Evolutionary conservation across 1,140 invertebrate genomes (phyloP).

Genomic region (Drosophila bifasciata): DNA sequence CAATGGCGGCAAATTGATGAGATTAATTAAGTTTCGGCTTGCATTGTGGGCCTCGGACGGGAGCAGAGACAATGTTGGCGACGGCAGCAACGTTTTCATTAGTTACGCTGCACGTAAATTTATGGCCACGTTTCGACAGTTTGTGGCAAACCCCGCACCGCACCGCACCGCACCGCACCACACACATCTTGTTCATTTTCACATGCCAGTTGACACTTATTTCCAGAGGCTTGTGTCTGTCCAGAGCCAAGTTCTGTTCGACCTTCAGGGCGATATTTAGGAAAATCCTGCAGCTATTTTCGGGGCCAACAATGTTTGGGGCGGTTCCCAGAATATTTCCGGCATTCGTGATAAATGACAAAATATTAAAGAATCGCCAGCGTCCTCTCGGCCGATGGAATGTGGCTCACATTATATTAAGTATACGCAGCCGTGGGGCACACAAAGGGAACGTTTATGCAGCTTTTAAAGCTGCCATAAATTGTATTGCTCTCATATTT

Average conservation of each 20-base stretch:
- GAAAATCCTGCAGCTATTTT: conserved; percentile 41
- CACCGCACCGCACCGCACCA: conserved; percentile 9
- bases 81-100: conserved; percentile 44
- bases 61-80: not conserved
- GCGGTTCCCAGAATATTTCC: conserved; percentile 11
- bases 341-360: conserved; percentile 4
- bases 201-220: conserved; percentile 53
- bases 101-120: conserved; percentile 39
- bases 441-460: conserved; percentile 1
- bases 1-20: conserved; percentile 37
- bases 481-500: conserved; percentile 1
- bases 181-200: conserved; percentile 29
- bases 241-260: conserved; percentile 25
- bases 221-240: conserved; percentile 37
- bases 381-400: not conserved
- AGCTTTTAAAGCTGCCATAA: conserved; percentile 18
- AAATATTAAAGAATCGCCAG: conserved; percentile 8
- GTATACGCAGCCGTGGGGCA: not conserved
- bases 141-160: conserved; percentile 31
- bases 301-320: conserved; percentile 40
- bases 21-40: conserved; percentile 43
- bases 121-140: conserved; percentile 54
- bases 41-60: not conserved
- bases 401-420: conserved; percentile 1
- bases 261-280: conserved; percentile 7